Evolutionary conservation across 1,140 invertebrate species (phyloP), one percentile per base, ranked within the genome.

Genomic region (Drosophila pruinosa): DNA sequence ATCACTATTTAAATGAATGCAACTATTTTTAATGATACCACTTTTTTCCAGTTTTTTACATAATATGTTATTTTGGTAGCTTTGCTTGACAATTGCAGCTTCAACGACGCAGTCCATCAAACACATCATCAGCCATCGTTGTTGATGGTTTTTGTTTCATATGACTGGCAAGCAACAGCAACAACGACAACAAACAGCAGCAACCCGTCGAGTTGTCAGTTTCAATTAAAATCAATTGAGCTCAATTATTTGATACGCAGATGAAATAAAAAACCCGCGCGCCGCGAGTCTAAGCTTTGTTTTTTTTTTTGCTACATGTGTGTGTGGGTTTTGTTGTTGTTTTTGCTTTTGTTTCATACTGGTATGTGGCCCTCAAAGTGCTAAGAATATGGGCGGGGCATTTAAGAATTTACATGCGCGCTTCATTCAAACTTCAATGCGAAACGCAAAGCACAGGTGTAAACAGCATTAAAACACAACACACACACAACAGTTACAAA

Each of bases 201-300:
- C 61, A 50, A 52, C 43, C 65, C 69, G 75, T 53, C 78, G 58
- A 71, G 69, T 86, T 85, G 81, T 85, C 81, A 81, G 82, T 85
- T 85, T 81, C 85, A 85, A 85, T 85, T 85, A 75, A 85, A 85
- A 77, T 86, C 82, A 85, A 85, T 85, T 85, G 81, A 88, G 81
- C 81, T 85, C 81, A 85, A 85, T 86, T 85, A 86, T 85, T 86
- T 86, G 78, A 85, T 85, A 85, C 82, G 73, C 73, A 86, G 75
- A 86, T 85, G 81, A 83, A 83, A 75, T 75, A 70, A 65, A 72
- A 77, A 72, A 56, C 75, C 62, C 79, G 64, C 78, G 63, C 38
- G 68, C 48, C 53, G 36, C 56, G 65, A 57, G 41, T 71, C 48
- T n/a, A n/a, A n/a, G n/a, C n/a, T 65, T 52, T 56, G 24, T 65